phyloP scores from a whole-genome alignment of 2,888 invertebrate genomes.

The Ganaspis brasiliensis region DNA sequence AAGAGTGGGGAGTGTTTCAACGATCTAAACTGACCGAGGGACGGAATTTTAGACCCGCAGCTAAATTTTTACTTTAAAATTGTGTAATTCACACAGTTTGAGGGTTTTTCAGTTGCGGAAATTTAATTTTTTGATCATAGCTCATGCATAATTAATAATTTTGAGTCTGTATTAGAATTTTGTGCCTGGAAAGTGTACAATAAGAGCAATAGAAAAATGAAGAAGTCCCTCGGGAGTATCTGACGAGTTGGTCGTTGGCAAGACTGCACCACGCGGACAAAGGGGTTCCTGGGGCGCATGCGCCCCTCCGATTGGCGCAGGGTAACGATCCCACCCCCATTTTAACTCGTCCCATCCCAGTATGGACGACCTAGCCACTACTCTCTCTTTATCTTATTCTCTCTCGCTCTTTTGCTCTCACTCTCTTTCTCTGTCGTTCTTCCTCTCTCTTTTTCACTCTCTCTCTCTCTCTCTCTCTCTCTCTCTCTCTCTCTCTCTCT shows the following conservation, averaged over 20 bases:
- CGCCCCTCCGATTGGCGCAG: slow-evolving; percentile 69
- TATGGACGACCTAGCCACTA: slow-evolving; percentile 47
- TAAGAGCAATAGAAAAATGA: slow-evolving; percentile 73
- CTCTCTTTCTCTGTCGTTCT: slow-evolving; percentile 55
- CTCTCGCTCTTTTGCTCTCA: slow-evolving; percentile 6
- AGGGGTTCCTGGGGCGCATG: slow-evolving; percentile 74
- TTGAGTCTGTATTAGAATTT: slow-evolving; percentile 49
- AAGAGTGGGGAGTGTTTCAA: too few relatives aligned
- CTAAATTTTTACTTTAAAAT: too few relatives aligned
- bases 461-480: not conserved
- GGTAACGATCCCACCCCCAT: slow-evolving; percentile 77
- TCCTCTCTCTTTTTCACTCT: slow-evolving; percentile 40
- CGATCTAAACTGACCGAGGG: too few relatives aligned
- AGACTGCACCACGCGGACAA: slow-evolving; percentile 71
- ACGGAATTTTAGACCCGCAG: too few relatives aligned
- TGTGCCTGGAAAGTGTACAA: slow-evolving; percentile 68
- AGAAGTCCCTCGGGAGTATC: slow-evolving; percentile 73
- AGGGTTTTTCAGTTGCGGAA: too few relatives aligned
- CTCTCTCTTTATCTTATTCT: slow-evolving; percentile 53
- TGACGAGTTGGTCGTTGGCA: slow-evolving; percentile 55
- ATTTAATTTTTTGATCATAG: too few relatives aligned
- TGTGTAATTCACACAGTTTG: too few relatives aligned
- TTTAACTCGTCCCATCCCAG: slow-evolving; percentile 66
- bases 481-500: slow-evolving; percentile 45
- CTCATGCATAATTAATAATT: too few relatives aligned